Evolutionary conservation across 2,797 vertebrate genomes (phyloP).

Genomic region (Takifugu ocellatus): DNA sequence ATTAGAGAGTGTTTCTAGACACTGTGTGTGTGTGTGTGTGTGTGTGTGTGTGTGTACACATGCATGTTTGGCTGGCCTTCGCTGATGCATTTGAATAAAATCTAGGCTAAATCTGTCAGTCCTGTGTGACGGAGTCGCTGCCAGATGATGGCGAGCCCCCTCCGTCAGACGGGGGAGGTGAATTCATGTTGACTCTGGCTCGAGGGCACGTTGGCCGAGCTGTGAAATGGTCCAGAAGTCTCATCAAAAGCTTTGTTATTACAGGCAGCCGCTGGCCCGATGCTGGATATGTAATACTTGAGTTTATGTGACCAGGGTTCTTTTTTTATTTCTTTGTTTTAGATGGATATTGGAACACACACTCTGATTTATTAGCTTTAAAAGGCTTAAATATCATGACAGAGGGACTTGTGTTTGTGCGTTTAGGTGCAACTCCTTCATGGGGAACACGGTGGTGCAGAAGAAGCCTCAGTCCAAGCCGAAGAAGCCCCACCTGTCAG

Average conservation of each 20-base stretch:
- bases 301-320: too few species aligned
- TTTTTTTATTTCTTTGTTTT: too few species aligned
- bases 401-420: not conserved
- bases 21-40: slow-evolving; percentile 1
- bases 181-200: slow-evolving; percentile 12
- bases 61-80: not conserved
- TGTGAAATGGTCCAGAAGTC: slow-evolving; percentile 19
- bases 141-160: slow-evolving; percentile 1
- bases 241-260: slow-evolving; percentile 1
- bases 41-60: not conserved
- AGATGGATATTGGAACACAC: too few species aligned
- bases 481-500: slow-evolving; percentile 89
- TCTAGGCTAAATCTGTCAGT: slow-evolving; percentile 12
- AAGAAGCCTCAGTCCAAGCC: slow-evolving; percentile 95
- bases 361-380: not conserved
- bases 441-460: slow-evolving; percentile 88
- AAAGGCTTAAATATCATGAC: not conserved
- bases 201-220: slow-evolving; percentile 10
- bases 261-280: slow-evolving; percentile 3
- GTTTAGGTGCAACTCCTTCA: slow-evolving; percentile 95
- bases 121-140: not conserved
- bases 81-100: slow-evolving; percentile 16
- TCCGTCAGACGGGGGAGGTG: slow-evolving; percentile 25
- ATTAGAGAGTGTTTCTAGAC: not conserved
- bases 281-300: not conserved